These are phyloP conservation scores for Pygmarrhopalites habei DNA, from an alignment of 1,140 invertebrate genomes.

Conservation along the genomic window DNA sequence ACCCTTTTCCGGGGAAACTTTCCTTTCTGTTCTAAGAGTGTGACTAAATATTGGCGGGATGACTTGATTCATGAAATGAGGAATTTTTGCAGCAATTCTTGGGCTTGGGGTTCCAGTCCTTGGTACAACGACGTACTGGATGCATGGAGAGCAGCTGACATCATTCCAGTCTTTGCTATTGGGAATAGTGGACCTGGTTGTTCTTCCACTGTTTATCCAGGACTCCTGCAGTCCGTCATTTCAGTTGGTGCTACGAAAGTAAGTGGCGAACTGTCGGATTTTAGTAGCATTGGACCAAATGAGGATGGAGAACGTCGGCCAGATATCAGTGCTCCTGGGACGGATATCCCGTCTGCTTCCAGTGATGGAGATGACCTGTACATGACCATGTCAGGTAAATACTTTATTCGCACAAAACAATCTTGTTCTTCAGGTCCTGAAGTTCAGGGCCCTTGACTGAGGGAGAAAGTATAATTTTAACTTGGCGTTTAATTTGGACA, in stretches of 20 bases:
- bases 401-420: too few relatives aligned
- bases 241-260: background rate
- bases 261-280: background rate
- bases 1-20: too few relatives aligned
- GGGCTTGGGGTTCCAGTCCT: background rate
- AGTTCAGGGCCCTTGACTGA: too few relatives aligned
- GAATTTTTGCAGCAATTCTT: background rate
- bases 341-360: constrained; percentile 11
- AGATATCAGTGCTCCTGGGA: constrained; percentile 9
- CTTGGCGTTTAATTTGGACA: too few relatives aligned
- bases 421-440: too few relatives aligned
- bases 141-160: background rate
- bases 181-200: background rate
- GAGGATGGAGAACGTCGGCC: too few relatives aligned
- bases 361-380: constrained; percentile 5
- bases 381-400: background rate
- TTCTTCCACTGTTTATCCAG: background rate
- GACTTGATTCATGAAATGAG: background rate
- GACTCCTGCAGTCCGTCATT: background rate
- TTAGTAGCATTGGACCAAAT: background rate
- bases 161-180: constrained; percentile 1
- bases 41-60: background rate
- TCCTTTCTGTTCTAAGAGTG: too few relatives aligned
- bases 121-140: too few relatives aligned
- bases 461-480: too few relatives aligned